Evolutionary conservation across 2,797 vertebrate species (phyloP).

Genomic region (Distichodus sexfasciatus): DNA sequence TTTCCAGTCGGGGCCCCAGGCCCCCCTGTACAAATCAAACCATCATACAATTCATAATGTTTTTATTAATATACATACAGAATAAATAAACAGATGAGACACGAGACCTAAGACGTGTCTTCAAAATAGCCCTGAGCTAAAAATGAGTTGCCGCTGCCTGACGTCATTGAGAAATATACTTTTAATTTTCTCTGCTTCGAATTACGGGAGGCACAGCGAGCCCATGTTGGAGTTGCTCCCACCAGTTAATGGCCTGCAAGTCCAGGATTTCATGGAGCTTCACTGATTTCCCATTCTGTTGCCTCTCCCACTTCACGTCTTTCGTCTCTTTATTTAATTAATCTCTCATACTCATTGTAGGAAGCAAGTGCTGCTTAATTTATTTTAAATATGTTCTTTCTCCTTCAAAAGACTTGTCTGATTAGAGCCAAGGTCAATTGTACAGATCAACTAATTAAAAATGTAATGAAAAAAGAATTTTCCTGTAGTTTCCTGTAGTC

Average conservation of each 20-base stretch:
- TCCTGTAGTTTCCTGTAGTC: no score
- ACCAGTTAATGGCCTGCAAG: conserved; percentile 33
- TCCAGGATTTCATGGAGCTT: conserved; percentile 32
- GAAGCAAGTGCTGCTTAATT: no score
- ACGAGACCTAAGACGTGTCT: no score
- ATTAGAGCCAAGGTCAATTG: no score
- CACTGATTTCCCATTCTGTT: conserved; percentile 15
- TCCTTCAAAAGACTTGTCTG: no score
- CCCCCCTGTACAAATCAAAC: conserved; percentile 1
- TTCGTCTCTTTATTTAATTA: neutral
- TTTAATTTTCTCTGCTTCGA: conserved; percentile 48
- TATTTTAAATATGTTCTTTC: no score
- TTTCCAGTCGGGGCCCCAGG: conserved; percentile 39
- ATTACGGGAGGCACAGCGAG: conserved; percentile 14
- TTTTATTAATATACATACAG: conserved; percentile 7
- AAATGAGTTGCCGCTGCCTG: conserved; percentile 43
- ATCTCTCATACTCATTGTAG: neutral
- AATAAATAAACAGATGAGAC: conserved; percentile 42
- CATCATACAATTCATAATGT: no score
- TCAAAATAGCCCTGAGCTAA: conserved; percentile 40
- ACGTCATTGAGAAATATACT: conserved; percentile 48
- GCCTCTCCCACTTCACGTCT: neutral
- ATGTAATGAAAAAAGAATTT: no score
- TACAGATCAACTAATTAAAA: no score
- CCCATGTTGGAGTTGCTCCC: conserved; percentile 18